These are phyloP conservation scores for Ictidomys tridecemlineatus DNA, from an alignment of 2,113 vertebrate species.

Conservation along the genomic window DNA sequence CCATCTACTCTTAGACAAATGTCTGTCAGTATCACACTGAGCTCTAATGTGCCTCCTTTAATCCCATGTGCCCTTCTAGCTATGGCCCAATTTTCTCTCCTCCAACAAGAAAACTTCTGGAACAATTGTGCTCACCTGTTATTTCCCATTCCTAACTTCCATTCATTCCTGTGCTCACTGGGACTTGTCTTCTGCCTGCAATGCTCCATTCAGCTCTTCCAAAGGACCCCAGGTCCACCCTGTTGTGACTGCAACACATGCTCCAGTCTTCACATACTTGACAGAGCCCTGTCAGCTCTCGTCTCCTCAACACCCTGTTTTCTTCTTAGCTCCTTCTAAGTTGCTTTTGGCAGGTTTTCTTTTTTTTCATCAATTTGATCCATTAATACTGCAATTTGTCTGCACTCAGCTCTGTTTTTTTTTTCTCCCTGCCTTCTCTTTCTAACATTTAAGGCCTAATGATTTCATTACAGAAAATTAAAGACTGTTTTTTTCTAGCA, in stretches of 20 bases:
- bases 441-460: not conserved
- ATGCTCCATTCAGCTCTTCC: not conserved
- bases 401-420: not conserved
- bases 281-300: not conserved
- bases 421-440: not conserved
- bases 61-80: not conserved
- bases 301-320: not conserved
- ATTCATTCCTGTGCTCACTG: not conserved
- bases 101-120: not conserved
- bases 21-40: not conserved
- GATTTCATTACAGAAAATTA: constrained; percentile 42
- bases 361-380: not conserved
- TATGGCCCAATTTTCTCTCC: not conserved
- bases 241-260: not conserved
- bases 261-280: not conserved
- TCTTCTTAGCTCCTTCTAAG: not conserved
- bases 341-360: not conserved
- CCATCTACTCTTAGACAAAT: not conserved
- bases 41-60: not conserved
- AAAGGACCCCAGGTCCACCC: not conserved
- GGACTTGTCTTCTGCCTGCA: not conserved
- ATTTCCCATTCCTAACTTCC: not conserved
- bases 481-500: not conserved
- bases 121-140: not conserved
- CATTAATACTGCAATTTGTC: not conserved